A percentile compares a stretch with the other conserved stretches of the same genome.
Conservation (phyloP, 2,797 vertebrate genomes). For the Erithacus rubecula region DNA sequence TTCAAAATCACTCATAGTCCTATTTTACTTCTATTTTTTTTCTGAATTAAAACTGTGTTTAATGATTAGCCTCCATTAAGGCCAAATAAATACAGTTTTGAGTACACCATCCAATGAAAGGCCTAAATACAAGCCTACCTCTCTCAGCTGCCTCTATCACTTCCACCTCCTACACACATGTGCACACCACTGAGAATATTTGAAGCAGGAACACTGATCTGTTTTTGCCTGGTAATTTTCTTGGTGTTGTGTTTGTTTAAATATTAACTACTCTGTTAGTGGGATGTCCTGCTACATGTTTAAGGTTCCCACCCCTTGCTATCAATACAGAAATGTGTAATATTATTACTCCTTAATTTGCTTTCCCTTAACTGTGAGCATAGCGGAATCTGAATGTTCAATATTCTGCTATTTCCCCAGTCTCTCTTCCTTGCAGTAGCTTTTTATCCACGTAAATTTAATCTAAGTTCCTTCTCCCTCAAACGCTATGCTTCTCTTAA, state of each 20-base stretch:
- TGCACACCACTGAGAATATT: slow-evolving; percentile 53
- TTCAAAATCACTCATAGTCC: background rate
- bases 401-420: slow-evolving; percentile 35
- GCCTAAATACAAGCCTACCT: slow-evolving; percentile 39
- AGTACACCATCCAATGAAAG: slow-evolving; percentile 34
- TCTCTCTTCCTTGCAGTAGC: slow-evolving; percentile 8
- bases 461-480: slow-evolving; percentile 51
- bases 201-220: slow-evolving; percentile 90
- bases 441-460: slow-evolving; percentile 63
- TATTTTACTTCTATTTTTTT: background rate
- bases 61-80: slow-evolving; percentile 25
- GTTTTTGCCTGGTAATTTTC: slow-evolving; percentile 73
- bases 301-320: slow-evolving; percentile 34
- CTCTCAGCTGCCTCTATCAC: slow-evolving; percentile 30
- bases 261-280: slow-evolving; percentile 63
- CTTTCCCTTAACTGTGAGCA: slow-evolving; percentile 49
- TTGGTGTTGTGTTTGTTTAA: slow-evolving; percentile 70
- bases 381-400: slow-evolving; percentile 68
- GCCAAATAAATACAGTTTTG: slow-evolving; percentile 10
- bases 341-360: slow-evolving; percentile 48
- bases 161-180: slow-evolving; percentile 39
- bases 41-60: background rate
- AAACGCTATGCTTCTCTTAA: slow-evolving; percentile 22
- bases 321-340: slow-evolving; percentile 45
- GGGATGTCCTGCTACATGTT: slow-evolving; percentile 63